Percentiles rank a stretch among this genome's conserved stretches.
phyloP scores from a whole-genome alignment of 2,888 invertebrate species.

The Pomacea canaliculata region DNA sequence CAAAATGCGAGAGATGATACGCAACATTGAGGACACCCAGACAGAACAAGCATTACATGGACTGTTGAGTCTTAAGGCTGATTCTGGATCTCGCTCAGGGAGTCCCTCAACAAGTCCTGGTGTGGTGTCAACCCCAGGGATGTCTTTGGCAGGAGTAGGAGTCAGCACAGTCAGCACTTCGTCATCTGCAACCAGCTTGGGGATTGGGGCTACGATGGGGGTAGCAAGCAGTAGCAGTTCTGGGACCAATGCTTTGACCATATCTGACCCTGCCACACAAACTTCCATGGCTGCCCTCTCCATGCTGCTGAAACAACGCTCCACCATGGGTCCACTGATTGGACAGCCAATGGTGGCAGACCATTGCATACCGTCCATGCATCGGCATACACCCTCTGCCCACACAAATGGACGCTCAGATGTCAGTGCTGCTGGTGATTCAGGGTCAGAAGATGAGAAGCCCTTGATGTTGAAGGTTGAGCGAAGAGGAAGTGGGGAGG shows the following conservation, averaged over 20 bases:
- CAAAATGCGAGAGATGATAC: constrained; percentile 68
- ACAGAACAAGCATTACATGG: constrained; percentile 69
- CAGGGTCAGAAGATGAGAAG: constrained; percentile 25
- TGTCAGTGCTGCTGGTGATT: constrained; percentile 12
- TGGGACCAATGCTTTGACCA: background rate
- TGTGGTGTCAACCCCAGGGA: constrained; percentile 1
- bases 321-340: constrained; percentile 37
- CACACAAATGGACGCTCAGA: constrained; percentile 14
- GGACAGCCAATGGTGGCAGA: constrained; percentile 49
- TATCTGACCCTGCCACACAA: constrained; percentile 41
- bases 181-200: constrained; percentile 5
- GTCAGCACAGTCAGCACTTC: background rate
- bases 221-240: background rate
- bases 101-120: constrained; percentile 44
- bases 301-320: constrained; percentile 54
- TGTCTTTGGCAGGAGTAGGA: constrained; percentile 2
- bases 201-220: background rate
- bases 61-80: constrained; percentile 65
- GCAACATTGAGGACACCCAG: constrained; percentile 68
- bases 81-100: constrained; percentile 23
- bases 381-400: constrained; percentile 11
- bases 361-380: constrained; percentile 30
- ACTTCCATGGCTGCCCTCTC: constrained; percentile 59
- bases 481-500: constrained; percentile 5
- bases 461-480: constrained; percentile 41